These are phyloP conservation scores for Thrips palmi DNA, from an alignment of 1,140 invertebrate species.

Conservation along the genomic window DNA sequence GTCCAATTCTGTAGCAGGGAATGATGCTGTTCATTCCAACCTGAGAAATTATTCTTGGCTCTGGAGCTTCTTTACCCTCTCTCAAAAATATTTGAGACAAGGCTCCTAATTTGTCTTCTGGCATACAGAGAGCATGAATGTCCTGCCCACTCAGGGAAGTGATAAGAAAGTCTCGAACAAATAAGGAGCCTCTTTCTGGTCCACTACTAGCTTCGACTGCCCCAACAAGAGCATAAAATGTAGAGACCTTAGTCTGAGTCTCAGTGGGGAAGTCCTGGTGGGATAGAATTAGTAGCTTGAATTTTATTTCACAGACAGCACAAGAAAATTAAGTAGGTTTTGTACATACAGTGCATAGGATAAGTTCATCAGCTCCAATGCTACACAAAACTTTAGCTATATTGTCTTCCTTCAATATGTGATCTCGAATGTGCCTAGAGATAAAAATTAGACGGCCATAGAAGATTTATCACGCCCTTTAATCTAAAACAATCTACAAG, in stretches of 20 bases:
- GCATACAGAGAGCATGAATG: conserved; percentile 62
- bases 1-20: conserved; percentile 61
- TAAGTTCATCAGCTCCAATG: conserved; percentile 66
- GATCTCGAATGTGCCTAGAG: conserved; percentile 35
- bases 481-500: conserved; percentile 5
- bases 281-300: conserved; percentile 13
- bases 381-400: conserved; percentile 47
- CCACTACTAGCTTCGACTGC: conserved; percentile 47
- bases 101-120: conserved; percentile 51
- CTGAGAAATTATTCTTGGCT: conserved; percentile 63
- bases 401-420: conserved; percentile 43
- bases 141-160: conserved; percentile 62
- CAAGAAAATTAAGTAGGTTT: conserved; percentile 12
- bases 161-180: conserved; percentile 76
- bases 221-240: conserved; percentile 65
- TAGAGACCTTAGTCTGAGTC: conserved; percentile 54
- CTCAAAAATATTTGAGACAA: conserved; percentile 38
- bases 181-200: conserved; percentile 39
- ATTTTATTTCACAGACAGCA: conserved; percentile 10
- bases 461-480: no score
- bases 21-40: conserved; percentile 59
- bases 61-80: conserved; percentile 32
- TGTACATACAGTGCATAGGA: conserved; percentile 47
- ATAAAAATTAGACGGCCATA: conserved; percentile 10
- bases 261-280: conserved; percentile 57